Conservation (phyloP, 2,113 vertebrate species). For the Lipophrys pholis region DNA sequence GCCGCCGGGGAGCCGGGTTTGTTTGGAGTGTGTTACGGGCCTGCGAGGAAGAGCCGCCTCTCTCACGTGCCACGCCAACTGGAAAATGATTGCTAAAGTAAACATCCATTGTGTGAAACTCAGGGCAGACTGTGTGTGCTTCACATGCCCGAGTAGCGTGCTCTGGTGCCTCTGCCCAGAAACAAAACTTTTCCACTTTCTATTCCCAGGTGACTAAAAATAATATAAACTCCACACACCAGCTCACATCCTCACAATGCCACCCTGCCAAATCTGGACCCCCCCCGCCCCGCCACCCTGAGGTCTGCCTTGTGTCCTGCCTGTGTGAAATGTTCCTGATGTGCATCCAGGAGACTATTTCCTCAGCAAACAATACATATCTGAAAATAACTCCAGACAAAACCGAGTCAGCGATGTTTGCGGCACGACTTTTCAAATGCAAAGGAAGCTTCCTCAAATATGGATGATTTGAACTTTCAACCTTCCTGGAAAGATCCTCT, state of each 20-base stretch:
- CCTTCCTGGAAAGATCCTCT: slow-evolving; percentile 49
- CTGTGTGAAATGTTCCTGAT: slow-evolving; percentile 39
- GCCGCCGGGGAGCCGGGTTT: slow-evolving; percentile 36
- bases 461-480: slow-evolving; percentile 41
- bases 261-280: slow-evolving; percentile 76
- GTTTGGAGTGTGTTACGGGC: slow-evolving; percentile 59
- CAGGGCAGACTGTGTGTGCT: slow-evolving; percentile 20
- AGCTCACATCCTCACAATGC: slow-evolving; percentile 74
- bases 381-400: slow-evolving; percentile 72
- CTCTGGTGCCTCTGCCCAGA: not conserved
- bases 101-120: slow-evolving; percentile 66
- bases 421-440: slow-evolving; percentile 3
- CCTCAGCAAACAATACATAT: slow-evolving; percentile 68
- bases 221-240: slow-evolving; percentile 56
- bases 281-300: not conserved
- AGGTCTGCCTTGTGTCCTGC: slow-evolving; percentile 51
- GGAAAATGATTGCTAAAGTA: slow-evolving; percentile 74
- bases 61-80: slow-evolving; percentile 63
- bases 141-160: slow-evolving; percentile 21
- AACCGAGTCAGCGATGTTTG: slow-evolving; percentile 48
- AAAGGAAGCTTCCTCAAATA: slow-evolving; percentile 52
- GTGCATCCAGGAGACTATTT: slow-evolving; percentile 49
- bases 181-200: slow-evolving; percentile 56
- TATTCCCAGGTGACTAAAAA: slow-evolving; percentile 70
- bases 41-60: slow-evolving; percentile 56